These are phyloP conservation scores for Xiphorhynchus erythropygius DNA, from an alignment of 2,797 vertebrate genomes.

Conservation along the genomic window DNA sequence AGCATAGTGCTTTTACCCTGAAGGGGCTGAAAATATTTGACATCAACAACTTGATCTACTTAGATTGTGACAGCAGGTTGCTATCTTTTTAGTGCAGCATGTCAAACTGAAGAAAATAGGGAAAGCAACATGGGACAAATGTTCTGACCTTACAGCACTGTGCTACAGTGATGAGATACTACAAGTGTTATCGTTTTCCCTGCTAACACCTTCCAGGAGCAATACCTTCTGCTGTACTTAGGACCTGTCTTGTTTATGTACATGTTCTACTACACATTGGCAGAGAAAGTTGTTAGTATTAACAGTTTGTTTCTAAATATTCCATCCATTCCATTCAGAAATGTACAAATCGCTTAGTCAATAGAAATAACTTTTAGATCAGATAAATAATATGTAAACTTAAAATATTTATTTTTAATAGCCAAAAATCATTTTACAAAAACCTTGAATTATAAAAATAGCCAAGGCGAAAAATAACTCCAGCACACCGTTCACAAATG, in stretches of 20 bases:
- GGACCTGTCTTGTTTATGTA: background rate
- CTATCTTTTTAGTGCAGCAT: background rate
- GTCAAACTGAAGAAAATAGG: constrained; percentile 42
- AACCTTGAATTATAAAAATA: background rate
- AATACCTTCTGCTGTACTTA: background rate
- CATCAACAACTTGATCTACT: constrained; percentile 27
- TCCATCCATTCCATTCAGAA: background rate
- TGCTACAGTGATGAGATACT: background rate
- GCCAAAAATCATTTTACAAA: background rate
- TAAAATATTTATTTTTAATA: background rate
- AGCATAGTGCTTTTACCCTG: background rate
- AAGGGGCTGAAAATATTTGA: constrained; percentile 12
- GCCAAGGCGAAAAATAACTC: background rate
- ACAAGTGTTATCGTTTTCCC: background rate
- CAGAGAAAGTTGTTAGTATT: background rate
- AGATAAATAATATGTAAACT: background rate
- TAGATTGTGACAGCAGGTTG: constrained; percentile 43
- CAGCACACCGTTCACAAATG: background rate
- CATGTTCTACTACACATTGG: background rate
- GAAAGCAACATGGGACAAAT: constrained; percentile 40
- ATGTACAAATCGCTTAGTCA: background rate
- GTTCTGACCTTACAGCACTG: constrained; percentile 14
- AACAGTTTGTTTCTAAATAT: background rate
- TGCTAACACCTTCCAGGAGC: background rate
- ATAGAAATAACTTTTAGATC: background rate